These are phyloP conservation scores for Coturnix japonica DNA, from an alignment of 2,113 vertebrate species.

Conservation along the genomic window DNA sequence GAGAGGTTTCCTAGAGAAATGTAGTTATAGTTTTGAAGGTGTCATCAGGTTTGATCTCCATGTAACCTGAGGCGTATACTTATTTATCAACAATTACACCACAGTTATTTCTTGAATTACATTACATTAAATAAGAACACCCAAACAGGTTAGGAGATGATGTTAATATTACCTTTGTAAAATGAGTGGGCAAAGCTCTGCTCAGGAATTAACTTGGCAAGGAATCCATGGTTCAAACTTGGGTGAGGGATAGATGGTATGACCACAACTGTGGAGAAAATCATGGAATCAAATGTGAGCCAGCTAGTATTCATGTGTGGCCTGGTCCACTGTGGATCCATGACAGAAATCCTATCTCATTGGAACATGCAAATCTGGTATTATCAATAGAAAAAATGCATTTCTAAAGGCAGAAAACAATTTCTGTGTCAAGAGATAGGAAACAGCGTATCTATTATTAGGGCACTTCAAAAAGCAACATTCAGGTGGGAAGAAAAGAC, in stretches of 20 bases:
- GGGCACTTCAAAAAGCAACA: constrained; percentile 58
- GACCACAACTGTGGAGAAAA: constrained; percentile 85
- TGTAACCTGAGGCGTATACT: constrained; percentile 67
- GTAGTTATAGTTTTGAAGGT: constrained; percentile 43
- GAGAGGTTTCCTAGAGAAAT: constrained; percentile 24
- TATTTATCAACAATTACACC: constrained; percentile 65
- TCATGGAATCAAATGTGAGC: constrained; percentile 78
- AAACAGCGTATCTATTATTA: constrained; percentile 60
- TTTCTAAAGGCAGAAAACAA: constrained; percentile 27
- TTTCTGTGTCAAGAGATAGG: constrained; percentile 60
- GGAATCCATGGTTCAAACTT: constrained; percentile 86
- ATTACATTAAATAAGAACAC: constrained; percentile 71
- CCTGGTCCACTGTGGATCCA: constrained; percentile 69
- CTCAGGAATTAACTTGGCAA: constrained; percentile 86
- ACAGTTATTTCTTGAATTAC: constrained; percentile 61
- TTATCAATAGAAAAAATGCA: constrained; percentile 23
- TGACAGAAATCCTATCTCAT: constrained; percentile 62
- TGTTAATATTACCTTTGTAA: constrained; percentile 84
- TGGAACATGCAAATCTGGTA: constrained; percentile 71
- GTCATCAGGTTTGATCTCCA: constrained; percentile 63
- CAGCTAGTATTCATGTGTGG: constrained; percentile 68
- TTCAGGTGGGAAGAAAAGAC: constrained; percentile 42
- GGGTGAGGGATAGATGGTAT: constrained; percentile 85
- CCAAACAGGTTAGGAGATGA: constrained; percentile 73
- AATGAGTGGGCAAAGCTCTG: constrained; percentile 85